phyloP scores from a whole-genome alignment of 2,113 vertebrate genomes.

The Apteryx mantelli region DNA sequence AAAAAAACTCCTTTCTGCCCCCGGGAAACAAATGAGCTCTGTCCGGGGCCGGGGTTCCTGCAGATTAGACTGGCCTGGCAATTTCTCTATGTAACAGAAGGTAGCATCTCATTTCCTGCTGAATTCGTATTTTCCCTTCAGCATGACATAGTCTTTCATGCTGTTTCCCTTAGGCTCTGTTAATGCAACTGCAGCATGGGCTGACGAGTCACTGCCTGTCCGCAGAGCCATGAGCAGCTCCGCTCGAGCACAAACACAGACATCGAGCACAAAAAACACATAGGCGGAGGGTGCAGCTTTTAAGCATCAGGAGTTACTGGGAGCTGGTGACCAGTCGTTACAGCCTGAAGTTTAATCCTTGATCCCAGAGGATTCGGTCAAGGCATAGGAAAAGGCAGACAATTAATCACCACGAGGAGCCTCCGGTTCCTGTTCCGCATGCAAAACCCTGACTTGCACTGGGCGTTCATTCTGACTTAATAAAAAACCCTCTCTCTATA shows the following conservation, averaged over 20 bases:
- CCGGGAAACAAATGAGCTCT: background rate
- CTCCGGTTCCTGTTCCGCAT: fast-evolving
- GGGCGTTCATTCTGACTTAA: background rate
- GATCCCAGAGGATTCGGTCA: background rate
- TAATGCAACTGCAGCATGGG: fast-evolving
- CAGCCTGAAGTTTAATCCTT: background rate
- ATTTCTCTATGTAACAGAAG: background rate
- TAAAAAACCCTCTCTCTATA: background rate
- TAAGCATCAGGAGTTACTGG: background rate
- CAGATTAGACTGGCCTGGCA: background rate
- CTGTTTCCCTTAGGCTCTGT: background rate
- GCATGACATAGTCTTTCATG: no score
- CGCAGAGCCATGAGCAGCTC: fast-evolving
- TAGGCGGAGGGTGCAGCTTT: no score
- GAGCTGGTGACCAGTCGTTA: background rate
- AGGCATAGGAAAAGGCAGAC: background rate
- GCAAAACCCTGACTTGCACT: background rate
- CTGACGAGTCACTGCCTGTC: fast-evolving
- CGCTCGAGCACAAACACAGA: fast-evolving
- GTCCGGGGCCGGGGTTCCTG: background rate
- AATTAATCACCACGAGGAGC: background rate
- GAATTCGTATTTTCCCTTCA: background rate
- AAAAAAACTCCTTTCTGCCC: background rate
- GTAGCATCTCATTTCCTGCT: background rate
- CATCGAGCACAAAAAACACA: fast-evolving